These are phyloP conservation scores for Chaetogeoica ovagalla DNA, from an alignment of 2,888 invertebrate species.

Conservation along the genomic window DNA sequence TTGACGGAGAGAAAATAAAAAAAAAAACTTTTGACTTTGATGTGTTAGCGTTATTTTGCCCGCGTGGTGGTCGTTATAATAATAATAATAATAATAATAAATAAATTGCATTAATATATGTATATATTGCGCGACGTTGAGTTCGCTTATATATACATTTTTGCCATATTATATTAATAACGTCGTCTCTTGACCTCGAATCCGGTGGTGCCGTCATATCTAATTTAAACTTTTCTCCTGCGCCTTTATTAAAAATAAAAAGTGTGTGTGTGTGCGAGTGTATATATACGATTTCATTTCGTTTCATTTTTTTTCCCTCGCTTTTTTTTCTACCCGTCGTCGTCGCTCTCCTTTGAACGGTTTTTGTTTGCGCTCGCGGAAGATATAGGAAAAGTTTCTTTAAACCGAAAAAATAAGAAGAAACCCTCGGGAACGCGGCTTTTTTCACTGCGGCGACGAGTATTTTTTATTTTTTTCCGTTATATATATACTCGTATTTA, in stretches of 20 bases:
- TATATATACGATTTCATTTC: slow-evolving; percentile 40
- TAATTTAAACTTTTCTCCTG: slow-evolving; percentile 49
- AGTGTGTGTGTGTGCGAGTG: neutral
- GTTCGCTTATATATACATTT: too few species aligned
- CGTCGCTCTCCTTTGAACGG: slow-evolving; percentile 39
- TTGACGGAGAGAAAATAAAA: slow-evolving; percentile 16
- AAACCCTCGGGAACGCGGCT: slow-evolving; percentile 36
- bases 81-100: slow-evolving; percentile 1
- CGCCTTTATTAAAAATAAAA: slow-evolving; percentile 51
- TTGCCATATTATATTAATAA: slow-evolving; percentile 36
- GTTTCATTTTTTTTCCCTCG: neutral
- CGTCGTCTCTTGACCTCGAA: slow-evolving; percentile 50
- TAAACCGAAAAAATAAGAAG: slow-evolving; percentile 3
- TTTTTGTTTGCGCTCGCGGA: slow-evolving; percentile 38
- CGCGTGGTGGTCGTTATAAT: slow-evolving; percentile 41
- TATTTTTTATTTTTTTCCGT: neutral
- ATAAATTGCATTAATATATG: slow-evolving; percentile 49
- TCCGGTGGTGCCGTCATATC: slow-evolving; percentile 24
- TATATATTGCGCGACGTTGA: slow-evolving; percentile 16
- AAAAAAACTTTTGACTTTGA: slow-evolving; percentile 48
- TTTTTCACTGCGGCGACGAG: slow-evolving; percentile 17
- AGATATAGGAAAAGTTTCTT: slow-evolving; percentile 43
- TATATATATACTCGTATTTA: too few species aligned
- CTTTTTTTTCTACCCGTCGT: neutral
- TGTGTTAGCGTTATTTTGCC: slow-evolving; percentile 51